A percentile compares a stretch with the other conserved stretches of the same genome.
phyloP scores from a whole-genome alignment of 2,113 vertebrate species.

The Leptosomus discolor region DNA sequence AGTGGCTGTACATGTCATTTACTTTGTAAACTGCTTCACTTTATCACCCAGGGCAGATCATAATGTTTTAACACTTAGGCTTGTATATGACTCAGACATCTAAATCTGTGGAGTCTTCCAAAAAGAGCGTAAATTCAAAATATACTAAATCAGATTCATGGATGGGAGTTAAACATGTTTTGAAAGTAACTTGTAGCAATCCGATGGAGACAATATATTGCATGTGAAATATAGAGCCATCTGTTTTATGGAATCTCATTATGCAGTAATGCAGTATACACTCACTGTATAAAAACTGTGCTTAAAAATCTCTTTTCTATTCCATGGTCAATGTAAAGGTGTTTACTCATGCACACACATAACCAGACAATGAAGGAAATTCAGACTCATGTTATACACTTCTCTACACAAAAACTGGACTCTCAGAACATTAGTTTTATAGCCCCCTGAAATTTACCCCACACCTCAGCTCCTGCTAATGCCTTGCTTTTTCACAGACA shows the following conservation, averaged over 20 bases:
- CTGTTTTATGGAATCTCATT: slow-evolving; percentile 39
- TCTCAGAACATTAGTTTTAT: not conserved
- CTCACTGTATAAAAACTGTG: not conserved
- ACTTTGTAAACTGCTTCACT: slow-evolving; percentile 43
- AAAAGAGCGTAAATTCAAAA: slow-evolving; percentile 34
- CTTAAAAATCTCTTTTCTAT: not conserved
- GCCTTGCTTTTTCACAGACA: not conserved
- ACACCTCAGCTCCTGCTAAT: not conserved
- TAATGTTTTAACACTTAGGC: slow-evolving; percentile 27
- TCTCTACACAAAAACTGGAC: not conserved
- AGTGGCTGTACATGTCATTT: slow-evolving; percentile 55
- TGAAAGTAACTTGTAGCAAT: slow-evolving; percentile 47
- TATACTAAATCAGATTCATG: slow-evolving; percentile 49
- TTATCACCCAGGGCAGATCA: slow-evolving; percentile 53
- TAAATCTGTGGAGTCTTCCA: slow-evolving; percentile 54
- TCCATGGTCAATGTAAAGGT: not conserved
- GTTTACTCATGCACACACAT: not conserved
- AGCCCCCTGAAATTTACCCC: not conserved
- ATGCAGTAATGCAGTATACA: not conserved
- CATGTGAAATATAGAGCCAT: slow-evolving; percentile 40
- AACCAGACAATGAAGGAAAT: not conserved
- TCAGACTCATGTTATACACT: not conserved
- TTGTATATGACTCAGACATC: not conserved
- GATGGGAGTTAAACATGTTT: slow-evolving; percentile 39
- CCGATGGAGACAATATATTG: slow-evolving; percentile 40